Percentiles rank a stretch among this genome's conserved stretches.
Conservation (phyloP, 30 jellyfish, hydroid and myxozoan species). For the Hydractinia symbiolongicarpus region DNA sequence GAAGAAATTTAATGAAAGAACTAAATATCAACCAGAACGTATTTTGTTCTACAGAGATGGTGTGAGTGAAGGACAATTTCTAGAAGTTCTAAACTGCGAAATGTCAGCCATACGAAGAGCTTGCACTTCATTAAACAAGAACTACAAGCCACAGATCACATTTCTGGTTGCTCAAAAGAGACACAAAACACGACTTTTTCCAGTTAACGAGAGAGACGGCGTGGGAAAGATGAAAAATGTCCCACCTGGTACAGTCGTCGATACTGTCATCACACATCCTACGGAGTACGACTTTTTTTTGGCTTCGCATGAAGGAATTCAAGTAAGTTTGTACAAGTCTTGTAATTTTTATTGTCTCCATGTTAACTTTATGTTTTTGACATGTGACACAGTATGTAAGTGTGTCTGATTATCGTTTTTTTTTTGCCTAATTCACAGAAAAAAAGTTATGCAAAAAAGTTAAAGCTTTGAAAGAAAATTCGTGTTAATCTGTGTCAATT, state of each 20-base stretch:
- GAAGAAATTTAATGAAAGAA: slow-evolving; percentile 25
- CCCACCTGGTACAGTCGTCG: slow-evolving; percentile 79
- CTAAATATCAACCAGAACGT: slow-evolving; percentile 19
- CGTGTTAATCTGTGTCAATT: no score
- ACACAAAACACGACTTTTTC: slow-evolving; percentile 50
- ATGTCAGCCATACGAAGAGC: slow-evolving; percentile 51
- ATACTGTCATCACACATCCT: slow-evolving; percentile 50
- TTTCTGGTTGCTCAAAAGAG: slow-evolving; percentile 62
- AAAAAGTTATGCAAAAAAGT: no score
- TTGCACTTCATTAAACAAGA: slow-evolving; percentile 19
- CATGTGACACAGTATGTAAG: neutral
- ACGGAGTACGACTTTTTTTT: slow-evolving; percentile 53
- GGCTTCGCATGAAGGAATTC: slow-evolving; percentile 68
- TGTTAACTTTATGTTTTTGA: neutral
- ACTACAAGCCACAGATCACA: slow-evolving; percentile 47
- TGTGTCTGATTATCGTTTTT: neutral
- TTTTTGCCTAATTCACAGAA: no score
- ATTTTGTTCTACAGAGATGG: slow-evolving; percentile 69
- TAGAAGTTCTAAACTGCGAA: slow-evolving; percentile 44
- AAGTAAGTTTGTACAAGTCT: slow-evolving; percentile 17
- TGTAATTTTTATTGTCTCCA: neutral
- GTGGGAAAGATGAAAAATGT: slow-evolving; percentile 49
- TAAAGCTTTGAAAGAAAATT: no score
- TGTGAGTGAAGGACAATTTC: slow-evolving; percentile 68
- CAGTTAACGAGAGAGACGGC: slow-evolving; percentile 38